Conservation (phyloP, 2,888 invertebrate species). For the Lycia hirtaria region DNA sequence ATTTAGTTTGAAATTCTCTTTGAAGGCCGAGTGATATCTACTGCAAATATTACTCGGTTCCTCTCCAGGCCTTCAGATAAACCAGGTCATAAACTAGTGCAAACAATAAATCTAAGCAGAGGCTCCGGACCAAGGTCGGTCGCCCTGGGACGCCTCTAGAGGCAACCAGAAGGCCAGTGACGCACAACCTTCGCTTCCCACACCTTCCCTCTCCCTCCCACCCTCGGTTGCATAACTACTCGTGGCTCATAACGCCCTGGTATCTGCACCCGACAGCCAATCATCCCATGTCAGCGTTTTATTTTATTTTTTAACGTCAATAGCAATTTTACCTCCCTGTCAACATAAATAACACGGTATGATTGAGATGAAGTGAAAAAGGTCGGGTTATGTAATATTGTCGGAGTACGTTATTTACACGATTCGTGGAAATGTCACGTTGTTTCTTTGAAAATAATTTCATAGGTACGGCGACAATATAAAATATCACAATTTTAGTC, state of each 20-base stretch:
- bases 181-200: slow-evolving; percentile 44
- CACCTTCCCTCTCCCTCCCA: slow-evolving; percentile 26
- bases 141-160: slow-evolving; percentile 36
- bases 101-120: slow-evolving; percentile 5
- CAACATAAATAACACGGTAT: slow-evolving; percentile 6
- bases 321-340: slow-evolving; percentile 26
- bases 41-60: not conserved
- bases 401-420: not conserved
- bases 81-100: slow-evolving; percentile 32
- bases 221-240: slow-evolving; percentile 38
- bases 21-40: not conserved
- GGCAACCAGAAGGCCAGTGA: slow-evolving; percentile 49
- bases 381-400: slow-evolving; percentile 16
- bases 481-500: too few relatives aligned
- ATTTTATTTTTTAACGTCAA: slow-evolving; percentile 37
- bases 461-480: too few relatives aligned
- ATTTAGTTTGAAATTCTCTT: too few relatives aligned
- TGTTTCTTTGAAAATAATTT: not conserved
- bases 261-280: slow-evolving; percentile 61
- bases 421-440: not conserved
- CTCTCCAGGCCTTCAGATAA: slow-evolving; percentile 16
- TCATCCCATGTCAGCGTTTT: slow-evolving; percentile 46
- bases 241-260: slow-evolving; percentile 53
- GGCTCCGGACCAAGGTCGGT: slow-evolving; percentile 31
- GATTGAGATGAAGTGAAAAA: slow-evolving; percentile 14